phyloP scores from a whole-genome alignment of 2,797 vertebrate genomes.

The Peromyscus nudipes region DNA sequence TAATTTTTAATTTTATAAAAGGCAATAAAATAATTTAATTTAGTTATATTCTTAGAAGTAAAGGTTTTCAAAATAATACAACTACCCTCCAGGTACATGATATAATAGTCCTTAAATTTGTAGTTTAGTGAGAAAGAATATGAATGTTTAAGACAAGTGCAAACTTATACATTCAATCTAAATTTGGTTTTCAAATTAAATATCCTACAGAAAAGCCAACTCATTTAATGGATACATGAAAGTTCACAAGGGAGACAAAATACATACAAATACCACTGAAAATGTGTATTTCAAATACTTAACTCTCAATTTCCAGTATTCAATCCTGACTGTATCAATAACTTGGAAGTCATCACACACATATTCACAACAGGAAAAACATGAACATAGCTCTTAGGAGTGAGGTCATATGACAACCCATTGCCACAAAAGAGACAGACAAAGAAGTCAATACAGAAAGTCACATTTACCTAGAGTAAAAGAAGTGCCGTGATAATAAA shows the following conservation, averaged over 20 bases:
- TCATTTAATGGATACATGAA: not conserved
- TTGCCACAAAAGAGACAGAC: too few relatives aligned
- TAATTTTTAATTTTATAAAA: not conserved
- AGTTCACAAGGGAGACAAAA: not conserved
- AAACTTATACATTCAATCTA: not conserved
- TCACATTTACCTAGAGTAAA: not conserved
- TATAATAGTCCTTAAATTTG: not conserved
- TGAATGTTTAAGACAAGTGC: not conserved
- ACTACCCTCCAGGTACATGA: not conserved
- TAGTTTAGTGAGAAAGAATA: not conserved
- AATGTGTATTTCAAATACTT: not conserved
- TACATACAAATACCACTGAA: not conserved
- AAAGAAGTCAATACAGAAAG: not conserved
- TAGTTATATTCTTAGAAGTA: not conserved
- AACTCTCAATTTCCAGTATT: not conserved
- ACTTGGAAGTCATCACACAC: not conserved
- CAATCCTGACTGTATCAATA: not conserved
- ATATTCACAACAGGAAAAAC: not conserved
- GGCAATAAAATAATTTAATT: not conserved
- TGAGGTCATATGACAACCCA: not conserved
- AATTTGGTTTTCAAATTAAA: not conserved
- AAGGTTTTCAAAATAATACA: not conserved
- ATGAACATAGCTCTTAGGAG: not conserved
- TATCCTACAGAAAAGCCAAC: not conserved
- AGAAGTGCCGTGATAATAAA: rapidly evolving